Evolutionary conservation across 2,888 invertebrate genomes (phyloP).

Genomic region (Mythimna loreyi): DNA sequence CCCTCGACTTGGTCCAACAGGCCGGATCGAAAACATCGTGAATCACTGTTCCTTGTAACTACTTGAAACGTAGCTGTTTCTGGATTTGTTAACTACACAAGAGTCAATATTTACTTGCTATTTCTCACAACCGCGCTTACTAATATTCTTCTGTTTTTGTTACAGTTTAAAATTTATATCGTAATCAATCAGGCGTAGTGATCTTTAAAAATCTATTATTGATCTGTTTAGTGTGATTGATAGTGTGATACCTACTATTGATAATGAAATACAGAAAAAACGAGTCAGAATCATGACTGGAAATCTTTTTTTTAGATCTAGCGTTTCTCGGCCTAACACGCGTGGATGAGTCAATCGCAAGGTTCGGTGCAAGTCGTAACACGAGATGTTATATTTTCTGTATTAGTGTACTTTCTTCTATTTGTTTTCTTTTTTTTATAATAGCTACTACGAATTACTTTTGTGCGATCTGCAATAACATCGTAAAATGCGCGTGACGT

Average conservation of each 20-base stretch:
- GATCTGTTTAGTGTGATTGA: constrained; percentile 40
- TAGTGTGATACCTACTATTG: constrained; percentile 34
- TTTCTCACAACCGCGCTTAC: constrained; percentile 66
- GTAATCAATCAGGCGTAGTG: constrained; percentile 54
- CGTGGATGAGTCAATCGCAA: constrained; percentile 40
- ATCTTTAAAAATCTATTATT: constrained; percentile 48
- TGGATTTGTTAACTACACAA: constrained; percentile 73
- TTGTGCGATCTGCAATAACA: constrained; percentile 18
- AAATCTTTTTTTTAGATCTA: constrained; percentile 25
- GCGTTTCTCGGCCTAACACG: constrained; percentile 7
- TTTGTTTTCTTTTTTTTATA: constrained; percentile 7
- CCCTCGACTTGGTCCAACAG: constrained; percentile 74
- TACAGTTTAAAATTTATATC: constrained; percentile 56
- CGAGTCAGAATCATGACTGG: constrained; percentile 4
- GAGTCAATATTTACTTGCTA: constrained; percentile 79
- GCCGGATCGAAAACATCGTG: constrained; percentile 82
- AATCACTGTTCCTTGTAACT: constrained; percentile 85
- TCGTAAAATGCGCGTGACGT: constrained; percentile 28
- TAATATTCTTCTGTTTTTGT: constrained; percentile 61
- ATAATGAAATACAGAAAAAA: constrained; percentile 40
- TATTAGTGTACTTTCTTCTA: constrained; percentile 22
- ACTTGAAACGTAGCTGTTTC: constrained; percentile 74
- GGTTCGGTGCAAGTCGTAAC: constrained; percentile 16
- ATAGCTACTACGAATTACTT: constrained; percentile 29
- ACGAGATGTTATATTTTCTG: constrained; percentile 26